Evolutionary conservation across 1,140 invertebrate genomes (phyloP).

Genomic region (Heliconius melpomene): DNA sequence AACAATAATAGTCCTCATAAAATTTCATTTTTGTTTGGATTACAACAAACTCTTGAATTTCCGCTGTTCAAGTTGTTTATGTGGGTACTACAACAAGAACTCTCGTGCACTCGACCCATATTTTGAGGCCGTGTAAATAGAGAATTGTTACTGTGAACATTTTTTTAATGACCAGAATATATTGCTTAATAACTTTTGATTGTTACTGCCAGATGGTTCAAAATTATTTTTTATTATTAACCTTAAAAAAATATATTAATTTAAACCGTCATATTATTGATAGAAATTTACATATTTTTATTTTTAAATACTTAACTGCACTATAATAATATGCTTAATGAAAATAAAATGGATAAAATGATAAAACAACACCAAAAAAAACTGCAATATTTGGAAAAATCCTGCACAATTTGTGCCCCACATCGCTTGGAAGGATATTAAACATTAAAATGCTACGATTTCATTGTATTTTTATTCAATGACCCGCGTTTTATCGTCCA

Average conservation of each 20-base stretch:
- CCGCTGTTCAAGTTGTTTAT: background rate
- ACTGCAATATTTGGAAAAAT: background rate
- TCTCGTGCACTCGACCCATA: background rate
- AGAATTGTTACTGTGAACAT: background rate
- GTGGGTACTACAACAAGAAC: constrained; percentile 12
- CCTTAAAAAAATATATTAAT: too few relatives aligned
- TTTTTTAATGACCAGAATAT: background rate
- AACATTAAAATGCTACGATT: constrained; percentile 25
- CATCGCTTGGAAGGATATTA: constrained; percentile 7
- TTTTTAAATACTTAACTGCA: too few relatives aligned
- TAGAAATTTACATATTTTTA: too few relatives aligned
- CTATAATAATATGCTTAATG: too few relatives aligned
- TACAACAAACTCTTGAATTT: constrained; percentile 13
- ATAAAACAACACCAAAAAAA: background rate
- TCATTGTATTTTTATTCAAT: constrained; percentile 30
- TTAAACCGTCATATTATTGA: too few relatives aligned
- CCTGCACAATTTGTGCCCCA: background rate
- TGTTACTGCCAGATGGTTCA: too few relatives aligned
- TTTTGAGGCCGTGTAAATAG: background rate
- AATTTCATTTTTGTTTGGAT: constrained; percentile 6
- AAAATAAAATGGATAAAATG: too few relatives aligned
- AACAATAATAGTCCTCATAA: constrained; percentile 9
- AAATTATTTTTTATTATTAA: too few relatives aligned
- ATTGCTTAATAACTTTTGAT: background rate
- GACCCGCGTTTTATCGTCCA: constrained; percentile 28